Evolutionary conservation across 2,797 vertebrate species (phyloP), one percentile per base, ranked within the genome.

Genomic region (Uromys caudimaculatus): DNA sequence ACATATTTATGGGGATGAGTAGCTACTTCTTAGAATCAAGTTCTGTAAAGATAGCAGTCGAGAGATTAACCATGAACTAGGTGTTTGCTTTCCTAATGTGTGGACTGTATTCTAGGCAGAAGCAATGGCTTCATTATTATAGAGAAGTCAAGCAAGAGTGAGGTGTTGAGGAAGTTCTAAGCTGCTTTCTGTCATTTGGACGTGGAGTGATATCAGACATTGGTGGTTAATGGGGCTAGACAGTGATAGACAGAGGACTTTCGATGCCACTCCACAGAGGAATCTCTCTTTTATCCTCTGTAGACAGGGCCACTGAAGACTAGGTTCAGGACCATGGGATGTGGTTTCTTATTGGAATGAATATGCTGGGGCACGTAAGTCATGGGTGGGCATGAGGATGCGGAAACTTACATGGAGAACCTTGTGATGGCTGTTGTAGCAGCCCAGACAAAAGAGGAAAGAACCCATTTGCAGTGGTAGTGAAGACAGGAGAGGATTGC

Each of bases 21-120:
- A 41, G 89, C 82, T 89, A 27, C 64, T 95, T 97, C 86, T 52
- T 89, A 94, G 71, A 93, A 92, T 93, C 77, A 90, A 73, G 64
- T 90, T 87, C 64, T 50, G 16, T 78, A 62, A 87, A 96, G 7
- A 71, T n/a, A 90, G 24, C 38, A 38, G 3, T 71, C 93, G 44
- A 95, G 79, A 82, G 12, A n/a, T 38, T 86, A 95, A 86, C 62
- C 69, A 50, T 89, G 17, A 90, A 69, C n/a, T 44, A 89, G n/a
- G 17, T 21, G 35, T 92, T 92, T 95, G 78, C 32, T 92, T 87
- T 90, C 83, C 41, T 91, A 35, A 75, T 32, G 0, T 85, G 44
- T 94, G 21, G 47, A 97, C 62, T 84, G 27, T 23, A 78, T 92
- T 95, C 32, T 60, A 90, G 71, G 69, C 13, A 83, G 79, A 89